Conservation (phyloP, 2,113 vertebrate genomes). For the Eulemur macaco region DNA sequence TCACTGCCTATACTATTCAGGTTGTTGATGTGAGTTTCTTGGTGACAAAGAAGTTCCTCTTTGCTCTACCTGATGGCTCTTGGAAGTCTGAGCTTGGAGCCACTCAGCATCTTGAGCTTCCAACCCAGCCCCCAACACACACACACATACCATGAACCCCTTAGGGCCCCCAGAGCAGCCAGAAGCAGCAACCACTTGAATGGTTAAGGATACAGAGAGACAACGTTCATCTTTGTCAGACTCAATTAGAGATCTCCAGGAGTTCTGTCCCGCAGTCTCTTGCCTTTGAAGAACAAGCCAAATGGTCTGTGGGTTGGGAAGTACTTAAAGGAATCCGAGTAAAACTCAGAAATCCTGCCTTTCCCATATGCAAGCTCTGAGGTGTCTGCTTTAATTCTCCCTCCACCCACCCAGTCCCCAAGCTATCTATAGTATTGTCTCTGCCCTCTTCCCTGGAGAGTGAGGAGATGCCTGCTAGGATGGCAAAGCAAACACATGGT, state of each 20-base stretch:
- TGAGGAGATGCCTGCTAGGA: background rate
- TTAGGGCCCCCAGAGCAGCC: background rate
- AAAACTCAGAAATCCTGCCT: constrained; percentile 32
- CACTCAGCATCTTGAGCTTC: background rate
- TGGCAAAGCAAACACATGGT: background rate
- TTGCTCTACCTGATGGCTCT: constrained; percentile 57
- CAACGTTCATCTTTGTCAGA: constrained; percentile 2
- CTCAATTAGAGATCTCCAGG: constrained; percentile 3
- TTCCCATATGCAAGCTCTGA: background rate
- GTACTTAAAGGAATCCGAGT: constrained; percentile 13
- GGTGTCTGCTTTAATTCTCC: background rate
- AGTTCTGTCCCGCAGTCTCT: constrained; percentile 10
- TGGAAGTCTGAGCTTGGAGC: constrained; percentile 37
- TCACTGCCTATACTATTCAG: constrained; percentile 14
- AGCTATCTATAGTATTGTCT: background rate
- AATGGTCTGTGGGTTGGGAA: constrained; percentile 17
- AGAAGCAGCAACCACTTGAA: background rate
- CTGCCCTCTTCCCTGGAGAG: background rate
- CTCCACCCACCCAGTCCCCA: background rate
- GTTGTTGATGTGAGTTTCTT: constrained; percentile 54
- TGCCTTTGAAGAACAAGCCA: constrained; percentile 54
- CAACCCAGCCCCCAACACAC: background rate
- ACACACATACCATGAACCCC: background rate
- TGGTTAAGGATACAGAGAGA: background rate
- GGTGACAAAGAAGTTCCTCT: constrained; percentile 65